Base-by-base conservation (phyloP, 2,113 vertebrate species). In the Acinonyx jubatus region DNA sequence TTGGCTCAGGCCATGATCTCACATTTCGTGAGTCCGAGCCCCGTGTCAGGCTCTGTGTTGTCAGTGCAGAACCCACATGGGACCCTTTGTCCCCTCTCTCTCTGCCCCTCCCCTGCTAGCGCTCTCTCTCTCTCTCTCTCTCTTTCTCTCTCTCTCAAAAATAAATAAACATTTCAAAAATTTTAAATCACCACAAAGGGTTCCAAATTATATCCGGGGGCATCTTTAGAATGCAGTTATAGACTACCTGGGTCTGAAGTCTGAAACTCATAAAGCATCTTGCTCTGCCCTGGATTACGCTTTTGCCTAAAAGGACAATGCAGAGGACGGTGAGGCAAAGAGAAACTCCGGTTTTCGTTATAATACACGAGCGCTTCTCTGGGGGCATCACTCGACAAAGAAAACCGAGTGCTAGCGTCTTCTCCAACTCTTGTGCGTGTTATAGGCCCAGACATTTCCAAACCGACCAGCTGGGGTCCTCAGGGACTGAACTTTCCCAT, bases 401-500 rank as follows among this genome's bases (percentile, higher is more conserved):
- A 87, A 91, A 50, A 33, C 19, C 2, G 2, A 78, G 25, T 0
- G 3, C 50, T 7, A 1, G 68, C 27, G 57, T 36, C 19, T 66
- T 55, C 61, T 38, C 74, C 74, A 48, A 1, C 5, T 6, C n/a
- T 29, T 14, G 36, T 7, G 21, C 25, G 1, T 1, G n/a, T 57
- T 15, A 41, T 38, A 79, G 48, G 61, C 48, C 9, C n/a, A 79
- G 74, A 84, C 16, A 66, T 92, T 88, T 95, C 86, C 91, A 87
- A 73, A 85, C 63, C 73, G 57, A 73, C 93, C 94, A 98, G 97
- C 61, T 91, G 97, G 84, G 91, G 94, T 92, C 96, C 89, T 97
- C 96, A 82, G 93, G 89, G 78, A 90, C 97, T 68, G 45, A 29
- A 41, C 11, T 81, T 97, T 86, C 66, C 25, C 36, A 2, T 14